Base-by-base conservation (phyloP, 2,888 invertebrate genomes). In the Aphidoletes aphidimyza region DNA sequence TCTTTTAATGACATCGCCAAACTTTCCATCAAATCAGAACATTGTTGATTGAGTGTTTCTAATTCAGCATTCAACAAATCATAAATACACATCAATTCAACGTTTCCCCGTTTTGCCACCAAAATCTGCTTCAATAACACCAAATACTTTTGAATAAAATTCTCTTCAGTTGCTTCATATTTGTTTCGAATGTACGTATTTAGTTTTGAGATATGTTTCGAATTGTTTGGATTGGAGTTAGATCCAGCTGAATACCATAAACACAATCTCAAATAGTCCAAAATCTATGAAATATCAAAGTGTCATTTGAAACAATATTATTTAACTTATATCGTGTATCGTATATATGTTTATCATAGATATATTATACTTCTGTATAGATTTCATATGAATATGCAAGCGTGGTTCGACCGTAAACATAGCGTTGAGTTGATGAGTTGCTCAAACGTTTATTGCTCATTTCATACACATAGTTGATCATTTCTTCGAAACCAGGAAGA, bases 21-120 rank as follows among this genome's bases (percentile, higher is more conserved):
- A 0, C 89, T 88, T 37, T 89, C 89, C 2, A 89, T 86, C 30
- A 90, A 87, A 87, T 89, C 92, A 1, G 92, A 90, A 88, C 95
- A 93, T 86, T 93, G 92, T 45, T 92, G 88, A 0, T 94, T 92
- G 87, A 96, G 92, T 85, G 92, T 90, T 34, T 93, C 92, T 0
- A 96, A 95, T 14, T 95, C 93, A 85, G 95, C 95, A 59, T 96
- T 96, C n/a, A 97, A 91, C 34, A 96, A 91, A 90, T 97, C 97
- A 86, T 96, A 91, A 88, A 97, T 91, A 87, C 95, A 96, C 85
- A 94, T 93, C 84, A 97, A 89, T 86, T 89, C 89, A 0, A 88
- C 88, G 84, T 87, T 89, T 94, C 95, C 93, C 89, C 94, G 92
- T 87, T 92, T 93, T 36, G 93, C 93, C 85, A 91, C 92, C 84